These are phyloP conservation scores for Trichomycterus rosablanca DNA, from an alignment of 2,113 vertebrate species.

Conservation along the genomic window DNA sequence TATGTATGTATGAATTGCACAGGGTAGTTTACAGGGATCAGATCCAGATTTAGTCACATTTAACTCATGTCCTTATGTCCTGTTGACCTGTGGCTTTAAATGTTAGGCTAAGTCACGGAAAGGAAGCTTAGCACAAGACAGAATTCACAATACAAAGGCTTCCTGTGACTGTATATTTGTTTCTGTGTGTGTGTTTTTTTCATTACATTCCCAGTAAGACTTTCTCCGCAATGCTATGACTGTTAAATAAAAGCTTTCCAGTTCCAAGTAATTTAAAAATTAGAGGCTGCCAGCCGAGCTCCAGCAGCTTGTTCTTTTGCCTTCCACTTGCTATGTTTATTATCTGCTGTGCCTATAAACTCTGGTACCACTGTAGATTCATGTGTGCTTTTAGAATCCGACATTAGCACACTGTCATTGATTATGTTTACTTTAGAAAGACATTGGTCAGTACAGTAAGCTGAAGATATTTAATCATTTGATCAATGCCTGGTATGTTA, in stretches of 20 bases:
- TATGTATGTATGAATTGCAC: too few species aligned
- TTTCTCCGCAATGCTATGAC: constrained; percentile 2
- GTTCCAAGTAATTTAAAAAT: constrained; percentile 9
- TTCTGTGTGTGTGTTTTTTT: constrained; percentile 5
- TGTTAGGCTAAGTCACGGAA: neutral
- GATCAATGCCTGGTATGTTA: too few species aligned
- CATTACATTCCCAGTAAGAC: constrained; percentile 15
- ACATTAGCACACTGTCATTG: neutral
- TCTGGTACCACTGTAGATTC: too few species aligned
- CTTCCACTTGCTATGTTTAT: constrained; percentile 7
- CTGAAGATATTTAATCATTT: too few species aligned
- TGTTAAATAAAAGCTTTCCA: constrained; percentile 19
- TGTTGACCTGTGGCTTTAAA: neutral
- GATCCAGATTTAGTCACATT: too few species aligned
- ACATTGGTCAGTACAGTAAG: too few species aligned
- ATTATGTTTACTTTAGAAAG: too few species aligned
- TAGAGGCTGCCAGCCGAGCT: constrained; percentile 21
- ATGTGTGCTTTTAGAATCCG: neutral
- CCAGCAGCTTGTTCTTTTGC: constrained; percentile 2
- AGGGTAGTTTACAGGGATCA: neutral
- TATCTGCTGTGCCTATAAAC: constrained; percentile 1
- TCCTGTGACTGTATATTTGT: neutral
- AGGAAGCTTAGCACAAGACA: neutral
- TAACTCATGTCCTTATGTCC: neutral
- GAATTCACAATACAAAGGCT: neutral